phyloP scores from a whole-genome alignment of 92 coral and sea anemone species.

The Diadumene lineata region DNA sequence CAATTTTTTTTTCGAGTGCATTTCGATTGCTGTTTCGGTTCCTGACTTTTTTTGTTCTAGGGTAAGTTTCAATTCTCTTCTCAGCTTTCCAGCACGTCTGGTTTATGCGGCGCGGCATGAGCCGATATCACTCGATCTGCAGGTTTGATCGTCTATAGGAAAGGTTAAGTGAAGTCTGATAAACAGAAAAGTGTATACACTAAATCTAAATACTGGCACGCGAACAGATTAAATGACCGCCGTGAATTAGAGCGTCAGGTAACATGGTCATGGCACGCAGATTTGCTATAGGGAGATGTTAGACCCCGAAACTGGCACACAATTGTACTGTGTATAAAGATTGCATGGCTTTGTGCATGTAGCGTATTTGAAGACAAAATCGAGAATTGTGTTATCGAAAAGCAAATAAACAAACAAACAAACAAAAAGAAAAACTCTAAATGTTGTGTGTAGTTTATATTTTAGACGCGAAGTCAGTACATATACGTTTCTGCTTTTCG shows the following conservation, averaged over 20 bases:
- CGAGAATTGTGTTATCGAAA: background rate
- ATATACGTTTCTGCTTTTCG: too few species aligned
- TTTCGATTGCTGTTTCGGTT: too few species aligned
- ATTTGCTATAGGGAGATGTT: too few species aligned
- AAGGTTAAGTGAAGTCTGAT: constrained; percentile 42
- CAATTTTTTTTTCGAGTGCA: too few species aligned
- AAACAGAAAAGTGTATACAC: constrained; percentile 43
- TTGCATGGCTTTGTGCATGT: too few species aligned
- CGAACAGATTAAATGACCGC: constrained; percentile 30
- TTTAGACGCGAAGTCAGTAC: too few species aligned
- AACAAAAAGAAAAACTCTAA: background rate
- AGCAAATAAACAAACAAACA: background rate
- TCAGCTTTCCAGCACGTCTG: constrained; percentile 11
- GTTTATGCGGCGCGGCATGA: constrained; percentile 27
- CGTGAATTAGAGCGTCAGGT: constrained; percentile 26
- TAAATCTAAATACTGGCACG: constrained; percentile 43
- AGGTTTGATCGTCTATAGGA: constrained; percentile 33
- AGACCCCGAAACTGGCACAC: too few species aligned
- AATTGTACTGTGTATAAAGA: too few species aligned
- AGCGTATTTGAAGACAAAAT: background rate
- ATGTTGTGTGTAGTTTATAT: too few species aligned
- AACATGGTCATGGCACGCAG: constrained; percentile 26
- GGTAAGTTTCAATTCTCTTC: constrained; percentile 11
- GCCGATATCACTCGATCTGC: constrained; percentile 34
- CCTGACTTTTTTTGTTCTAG: constrained; percentile 22